These are phyloP conservation scores for Pyrrhopygopsis socrates DNA, from an alignment of 2,888 invertebrate species.

Conservation along the genomic window DNA sequence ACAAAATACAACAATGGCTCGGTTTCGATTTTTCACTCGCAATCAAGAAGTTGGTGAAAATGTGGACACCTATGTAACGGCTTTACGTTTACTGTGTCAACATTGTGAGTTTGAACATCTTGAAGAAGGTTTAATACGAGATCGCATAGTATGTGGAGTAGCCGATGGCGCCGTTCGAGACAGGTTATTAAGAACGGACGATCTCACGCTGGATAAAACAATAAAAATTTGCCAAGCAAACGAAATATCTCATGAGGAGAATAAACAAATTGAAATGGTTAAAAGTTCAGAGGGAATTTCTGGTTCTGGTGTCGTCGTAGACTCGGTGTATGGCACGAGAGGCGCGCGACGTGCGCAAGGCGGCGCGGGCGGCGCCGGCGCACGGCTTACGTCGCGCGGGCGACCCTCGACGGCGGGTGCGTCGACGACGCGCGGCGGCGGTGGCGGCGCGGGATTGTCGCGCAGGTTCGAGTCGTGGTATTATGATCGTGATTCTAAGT, in stretches of 20 bases:
- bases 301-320: not conserved
- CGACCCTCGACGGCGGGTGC: not conserved
- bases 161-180: conserved; percentile 2
- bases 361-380: not conserved
- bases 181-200: conserved; percentile 42
- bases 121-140: conserved; percentile 48
- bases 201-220: conserved; percentile 33
- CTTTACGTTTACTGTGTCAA: conserved; percentile 45
- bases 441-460: not conserved
- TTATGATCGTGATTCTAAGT: not conserved
- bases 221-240: conserved; percentile 46
- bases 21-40: conserved; percentile 39
- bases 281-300: not conserved
- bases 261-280: not conserved
- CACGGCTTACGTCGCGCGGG: not conserved
- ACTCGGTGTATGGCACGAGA: not conserved
- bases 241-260: conserved; percentile 39
- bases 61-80: conserved; percentile 43
- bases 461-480: not conserved
- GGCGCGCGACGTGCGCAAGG: not conserved
- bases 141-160: conserved; percentile 52
- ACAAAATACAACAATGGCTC: conserved; percentile 18
- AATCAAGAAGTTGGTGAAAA: conserved; percentile 48
- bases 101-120: conserved; percentile 47
- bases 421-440: not conserved